A percentile compares a stretch with the other conserved stretches of the same genome.
These are phyloP conservation scores for Parasteatoda tepidariorum DNA, from an alignment of 1,140 invertebrate genomes.

Conservation along the genomic window DNA sequence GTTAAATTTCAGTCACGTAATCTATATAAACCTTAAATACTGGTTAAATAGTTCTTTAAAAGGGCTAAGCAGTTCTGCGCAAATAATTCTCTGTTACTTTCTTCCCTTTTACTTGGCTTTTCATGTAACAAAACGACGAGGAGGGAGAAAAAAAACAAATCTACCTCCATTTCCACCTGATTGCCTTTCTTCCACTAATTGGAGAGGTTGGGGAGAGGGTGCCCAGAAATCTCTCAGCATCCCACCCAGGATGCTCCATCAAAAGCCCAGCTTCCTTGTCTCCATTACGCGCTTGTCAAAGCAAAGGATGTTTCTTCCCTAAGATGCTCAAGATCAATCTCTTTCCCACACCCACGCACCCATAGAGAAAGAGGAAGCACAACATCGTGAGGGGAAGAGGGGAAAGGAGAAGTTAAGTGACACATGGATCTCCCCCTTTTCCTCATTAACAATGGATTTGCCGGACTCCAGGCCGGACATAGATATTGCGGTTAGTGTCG, in stretches of 20 bases:
- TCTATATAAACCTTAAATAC: too few species aligned
- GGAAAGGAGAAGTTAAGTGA: conserved; percentile 6
- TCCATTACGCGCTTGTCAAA: conserved; percentile 29
- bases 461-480: conserved; percentile 31
- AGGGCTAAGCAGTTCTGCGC: too few species aligned
- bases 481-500: conserved; percentile 27
- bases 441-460: conserved; percentile 59
- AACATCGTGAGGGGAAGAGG: background rate
- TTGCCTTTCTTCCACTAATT: background rate
- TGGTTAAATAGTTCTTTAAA: too few species aligned
- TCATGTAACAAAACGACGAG: too few species aligned
- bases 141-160: too few species aligned
- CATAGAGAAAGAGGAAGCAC: conserved; percentile 1
- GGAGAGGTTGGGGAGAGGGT: background rate
- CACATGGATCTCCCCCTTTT: conserved; percentile 56
- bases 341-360: background rate
- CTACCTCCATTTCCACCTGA: background rate
- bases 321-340: conserved; percentile 1
- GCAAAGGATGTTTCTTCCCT: background rate
- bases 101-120: too few species aligned
- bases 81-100: too few species aligned
- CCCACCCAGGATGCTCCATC: conserved; percentile 10
- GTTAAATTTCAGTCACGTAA: too few species aligned
- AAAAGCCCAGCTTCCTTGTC: too few species aligned
- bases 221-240: background rate